These are phyloP conservation scores for Meandrusa payeni DNA, from an alignment of 2,888 invertebrate species.

Conservation along the genomic window DNA sequence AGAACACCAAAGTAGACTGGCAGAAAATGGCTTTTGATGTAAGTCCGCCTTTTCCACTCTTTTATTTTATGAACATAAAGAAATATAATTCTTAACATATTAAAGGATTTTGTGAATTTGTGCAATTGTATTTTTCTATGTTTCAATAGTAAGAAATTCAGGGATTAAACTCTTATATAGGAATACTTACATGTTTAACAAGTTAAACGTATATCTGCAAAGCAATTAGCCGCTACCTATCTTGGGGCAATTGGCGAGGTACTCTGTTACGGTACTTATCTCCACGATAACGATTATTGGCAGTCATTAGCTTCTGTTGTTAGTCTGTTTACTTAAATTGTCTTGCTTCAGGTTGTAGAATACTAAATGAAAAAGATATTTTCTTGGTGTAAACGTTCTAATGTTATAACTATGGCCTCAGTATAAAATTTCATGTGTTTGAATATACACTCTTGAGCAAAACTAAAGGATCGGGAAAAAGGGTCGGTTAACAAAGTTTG, in stretches of 20 bases:
- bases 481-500: too few species aligned
- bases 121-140: too few species aligned
- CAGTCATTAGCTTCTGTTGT: slow-evolving; percentile 59
- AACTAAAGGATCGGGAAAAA: too few species aligned
- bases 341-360: slow-evolving; percentile 44
- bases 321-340: slow-evolving; percentile 45
- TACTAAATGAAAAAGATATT: slow-evolving; percentile 41
- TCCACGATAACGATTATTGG: slow-evolving; percentile 69
- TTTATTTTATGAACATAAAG: too few species aligned
- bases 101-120: too few species aligned
- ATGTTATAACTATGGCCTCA: slow-evolving; percentile 24
- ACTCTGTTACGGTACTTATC: slow-evolving; percentile 58
- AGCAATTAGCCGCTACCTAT: slow-evolving; percentile 55
- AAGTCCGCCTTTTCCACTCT: too few species aligned
- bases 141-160: not conserved
- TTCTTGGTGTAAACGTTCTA: slow-evolving; percentile 35
- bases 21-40: too few species aligned
- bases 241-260: slow-evolving; percentile 59
- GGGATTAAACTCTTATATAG: not conserved
- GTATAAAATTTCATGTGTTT: not conserved
- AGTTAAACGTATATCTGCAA: slow-evolving; percentile 29
- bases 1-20: too few species aligned
- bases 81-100: too few species aligned
- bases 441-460: too few species aligned
- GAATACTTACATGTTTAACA: slow-evolving; percentile 6